Evolutionary conservation across 2,113 vertebrate genomes (phyloP).

Genomic region (pig (Sus scrofa)): DNA sequence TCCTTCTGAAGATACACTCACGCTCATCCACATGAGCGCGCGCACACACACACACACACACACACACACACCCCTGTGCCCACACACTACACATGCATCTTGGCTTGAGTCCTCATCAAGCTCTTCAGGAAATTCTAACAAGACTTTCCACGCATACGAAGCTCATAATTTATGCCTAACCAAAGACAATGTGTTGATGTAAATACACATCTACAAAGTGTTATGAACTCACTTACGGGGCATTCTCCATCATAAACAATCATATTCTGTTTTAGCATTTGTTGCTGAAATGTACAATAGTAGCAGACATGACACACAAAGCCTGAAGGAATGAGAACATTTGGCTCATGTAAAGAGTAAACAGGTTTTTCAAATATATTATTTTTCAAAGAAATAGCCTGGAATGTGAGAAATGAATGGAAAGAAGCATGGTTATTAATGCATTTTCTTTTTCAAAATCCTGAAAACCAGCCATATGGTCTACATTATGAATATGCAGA

Average conservation of each 20-base stretch:
- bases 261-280: constrained; percentile 48
- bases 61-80: fast-evolving
- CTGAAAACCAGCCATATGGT: constrained; percentile 74
- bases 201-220: constrained; percentile 49
- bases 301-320: constrained; percentile 61
- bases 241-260: constrained; percentile 58
- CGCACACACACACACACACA: no score
- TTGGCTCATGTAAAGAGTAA: constrained; percentile 68
- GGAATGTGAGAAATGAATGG: constrained; percentile 71
- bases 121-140: constrained; percentile 34
- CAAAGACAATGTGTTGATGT: constrained; percentile 36
- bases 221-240: neutral
- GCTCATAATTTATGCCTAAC: neutral
- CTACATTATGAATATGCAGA: constrained; percentile 79
- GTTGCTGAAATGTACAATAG: constrained; percentile 54
- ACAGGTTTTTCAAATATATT: constrained; percentile 73
- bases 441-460: constrained; percentile 69
- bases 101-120: neutral
- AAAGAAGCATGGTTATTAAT: constrained; percentile 71
- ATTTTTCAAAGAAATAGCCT: constrained; percentile 74
- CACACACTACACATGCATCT: neutral
- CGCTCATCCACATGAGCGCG: neutral
- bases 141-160: neutral
- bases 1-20: neutral
- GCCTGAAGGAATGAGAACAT: constrained; percentile 52